These are phyloP conservation scores for Eledone cirrhosa DNA, from an alignment of 2,888 invertebrate genomes.

Conservation along the genomic window DNA sequence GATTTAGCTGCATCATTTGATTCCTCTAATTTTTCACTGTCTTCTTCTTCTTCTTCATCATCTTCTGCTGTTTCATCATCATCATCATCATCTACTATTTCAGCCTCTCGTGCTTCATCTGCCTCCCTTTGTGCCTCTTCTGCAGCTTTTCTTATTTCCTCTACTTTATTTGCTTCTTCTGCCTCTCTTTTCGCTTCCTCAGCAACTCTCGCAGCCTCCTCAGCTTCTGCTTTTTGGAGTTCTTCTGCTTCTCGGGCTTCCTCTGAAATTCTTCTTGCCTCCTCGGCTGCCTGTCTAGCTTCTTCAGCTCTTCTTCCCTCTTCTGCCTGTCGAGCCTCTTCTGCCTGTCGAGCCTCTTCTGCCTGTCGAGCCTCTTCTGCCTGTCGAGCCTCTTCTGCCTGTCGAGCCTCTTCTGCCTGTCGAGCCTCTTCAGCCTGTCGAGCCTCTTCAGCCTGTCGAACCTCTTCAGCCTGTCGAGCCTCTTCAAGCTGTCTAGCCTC, in stretches of 20 bases:
- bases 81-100: neutral
- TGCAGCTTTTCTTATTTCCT: neutral
- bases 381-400: neutral
- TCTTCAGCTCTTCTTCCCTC: neutral
- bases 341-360: neutral
- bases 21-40: neutral
- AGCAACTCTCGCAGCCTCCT: neutral
- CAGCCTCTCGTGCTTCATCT: neutral
- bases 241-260: neutral
- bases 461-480: neutral
- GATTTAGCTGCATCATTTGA: neutral
- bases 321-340: neutral
- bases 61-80: neutral
- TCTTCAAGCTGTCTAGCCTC: neutral
- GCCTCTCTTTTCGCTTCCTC: neutral
- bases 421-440: neutral
- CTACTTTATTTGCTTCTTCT: neutral
- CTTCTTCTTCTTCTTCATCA: neutral
- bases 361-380: neutral
- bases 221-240: neutral
- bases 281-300: slow-evolving; percentile 1
- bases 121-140: neutral
- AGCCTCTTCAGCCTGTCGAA: too few species aligned
- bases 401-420: neutral
- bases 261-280: neutral